A percentile compares a stretch with the other conserved stretches of the same genome.
These are phyloP conservation scores for Prionace glauca DNA, from an alignment of 2,797 vertebrate genomes.

Conservation along the genomic window DNA sequence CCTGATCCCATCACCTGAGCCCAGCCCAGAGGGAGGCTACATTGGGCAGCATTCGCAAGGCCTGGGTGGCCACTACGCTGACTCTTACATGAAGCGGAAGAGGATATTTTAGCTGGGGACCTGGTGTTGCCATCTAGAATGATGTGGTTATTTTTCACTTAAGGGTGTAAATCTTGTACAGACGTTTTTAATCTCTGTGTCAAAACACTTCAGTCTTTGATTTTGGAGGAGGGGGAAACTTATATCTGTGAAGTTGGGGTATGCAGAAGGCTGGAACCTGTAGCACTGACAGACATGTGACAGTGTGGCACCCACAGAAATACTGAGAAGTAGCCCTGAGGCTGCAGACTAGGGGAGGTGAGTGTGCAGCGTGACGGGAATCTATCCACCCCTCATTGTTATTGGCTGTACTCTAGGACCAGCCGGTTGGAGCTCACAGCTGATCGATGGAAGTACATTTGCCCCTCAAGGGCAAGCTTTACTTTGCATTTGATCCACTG, in stretches of 20 bases:
- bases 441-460: not conserved
- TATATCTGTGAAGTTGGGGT: conserved; percentile 20
- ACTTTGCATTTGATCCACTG: not conserved
- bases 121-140: not conserved
- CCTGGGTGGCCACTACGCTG: conserved; percentile 84
- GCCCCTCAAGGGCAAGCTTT: not conserved
- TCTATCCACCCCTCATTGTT: not conserved
- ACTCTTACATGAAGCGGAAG: conserved; percentile 88
- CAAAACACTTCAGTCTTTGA: not conserved
- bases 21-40: conserved; percentile 82
- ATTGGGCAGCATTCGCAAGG: conserved; percentile 89
- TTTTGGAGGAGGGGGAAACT: not conserved
- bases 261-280: not conserved
- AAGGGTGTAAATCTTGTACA: conserved; percentile 44
- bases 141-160: not conserved
- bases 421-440: not conserved
- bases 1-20: conserved; percentile 82
- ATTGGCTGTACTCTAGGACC: not conserved
- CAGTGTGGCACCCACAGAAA: not conserved
- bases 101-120: conserved; percentile 70
- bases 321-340: not conserved
- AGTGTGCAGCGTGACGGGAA: not conserved
- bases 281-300: not conserved
- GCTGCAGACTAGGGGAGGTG: not conserved
- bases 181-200: conserved; percentile 36